These are phyloP conservation scores for Nephrocerus scutellatus DNA, from an alignment of 2,888 invertebrate species.

Conservation along the genomic window DNA sequence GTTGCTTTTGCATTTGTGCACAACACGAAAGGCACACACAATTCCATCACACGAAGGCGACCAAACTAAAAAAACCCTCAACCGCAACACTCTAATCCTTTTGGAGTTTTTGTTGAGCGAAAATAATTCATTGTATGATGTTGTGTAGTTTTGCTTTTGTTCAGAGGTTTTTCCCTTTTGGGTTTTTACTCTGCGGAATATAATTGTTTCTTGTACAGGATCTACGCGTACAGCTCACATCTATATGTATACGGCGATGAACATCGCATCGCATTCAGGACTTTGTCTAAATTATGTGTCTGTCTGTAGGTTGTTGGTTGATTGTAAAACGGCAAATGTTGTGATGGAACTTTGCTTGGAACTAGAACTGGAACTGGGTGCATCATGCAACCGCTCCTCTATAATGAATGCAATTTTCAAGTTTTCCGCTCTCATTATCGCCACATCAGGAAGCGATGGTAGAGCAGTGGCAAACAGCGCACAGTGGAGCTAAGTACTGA, in stretches of 20 bases:
- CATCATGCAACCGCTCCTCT: conserved; percentile 18
- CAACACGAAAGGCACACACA: too few species aligned
- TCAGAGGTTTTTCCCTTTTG: neutral
- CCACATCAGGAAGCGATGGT: conserved; percentile 30
- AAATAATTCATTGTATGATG: conserved; percentile 20
- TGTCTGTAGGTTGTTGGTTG: conserved; percentile 20
- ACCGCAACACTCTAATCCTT: conserved; percentile 27
- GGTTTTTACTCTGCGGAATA: conserved; percentile 18
- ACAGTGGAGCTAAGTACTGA: too few species aligned
- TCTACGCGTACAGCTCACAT: too few species aligned
- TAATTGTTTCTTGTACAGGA: too few species aligned
- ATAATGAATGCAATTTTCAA: conserved; percentile 45
- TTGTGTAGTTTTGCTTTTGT: conserved; percentile 11
- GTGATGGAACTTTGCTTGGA: too few species aligned
- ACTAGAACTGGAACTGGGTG: too few species aligned
- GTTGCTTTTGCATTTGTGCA: too few species aligned
- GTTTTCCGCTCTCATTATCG: conserved; percentile 35
- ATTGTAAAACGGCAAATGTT: conserved; percentile 11
- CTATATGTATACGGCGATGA: conserved; percentile 21
- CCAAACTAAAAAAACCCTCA: conserved; percentile 23
- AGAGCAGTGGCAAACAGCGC: too few species aligned
- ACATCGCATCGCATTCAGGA: conserved; percentile 18
- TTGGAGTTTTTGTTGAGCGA: conserved; percentile 18
- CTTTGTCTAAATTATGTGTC: conserved; percentile 23
- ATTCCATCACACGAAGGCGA: too few species aligned